phyloP scores from a whole-genome alignment of 2,888 invertebrate genomes.

The Volucella zonaria region DNA sequence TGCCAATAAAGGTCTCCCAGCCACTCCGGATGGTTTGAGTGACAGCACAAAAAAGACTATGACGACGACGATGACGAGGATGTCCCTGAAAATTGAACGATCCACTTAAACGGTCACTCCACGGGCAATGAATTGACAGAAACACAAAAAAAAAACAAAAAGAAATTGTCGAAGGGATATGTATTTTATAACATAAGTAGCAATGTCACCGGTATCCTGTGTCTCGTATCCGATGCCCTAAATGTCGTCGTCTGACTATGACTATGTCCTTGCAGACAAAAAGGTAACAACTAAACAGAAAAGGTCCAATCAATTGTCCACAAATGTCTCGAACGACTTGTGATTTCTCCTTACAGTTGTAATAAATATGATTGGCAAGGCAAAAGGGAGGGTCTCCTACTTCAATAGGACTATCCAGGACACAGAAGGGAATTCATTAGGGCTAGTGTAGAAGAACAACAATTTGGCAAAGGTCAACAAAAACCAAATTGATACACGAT shows the following conservation, averaged over 20 bases:
- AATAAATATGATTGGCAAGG: conserved; percentile 69
- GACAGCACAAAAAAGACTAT: not conserved
- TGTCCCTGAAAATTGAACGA: conserved; percentile 62
- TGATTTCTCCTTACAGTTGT: conserved; percentile 64
- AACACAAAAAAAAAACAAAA: conserved; percentile 15
- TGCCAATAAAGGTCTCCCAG: conserved; percentile 64
- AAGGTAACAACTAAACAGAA: conserved; percentile 15
- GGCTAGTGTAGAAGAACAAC: conserved; percentile 39
- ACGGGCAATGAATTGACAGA: conserved; percentile 58
- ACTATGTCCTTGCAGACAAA: not conserved
- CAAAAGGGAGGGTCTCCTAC: not conserved
- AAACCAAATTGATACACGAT: conserved; percentile 55
- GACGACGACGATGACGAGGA: conserved; percentile 13
- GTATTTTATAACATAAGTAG: conserved; percentile 17
- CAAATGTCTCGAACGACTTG: conserved; percentile 64
- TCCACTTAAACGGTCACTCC: conserved; percentile 64
- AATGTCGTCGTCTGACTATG: conserved; percentile 27
- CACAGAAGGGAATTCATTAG: conserved; percentile 19
- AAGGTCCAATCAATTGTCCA: conserved; percentile 57
- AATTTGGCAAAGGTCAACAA: conserved; percentile 70
- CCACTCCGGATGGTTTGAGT: not conserved
- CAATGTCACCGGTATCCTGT: too few species aligned
- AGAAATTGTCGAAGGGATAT: conserved; percentile 49
- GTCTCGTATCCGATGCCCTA: conserved; percentile 3
- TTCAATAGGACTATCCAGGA: not conserved